A percentile compares a stretch with the other conserved stretches of the same genome.
Evolutionary conservation across 2,797 vertebrate species (phyloP).

Genomic region (Nannoperca obscura): DNA sequence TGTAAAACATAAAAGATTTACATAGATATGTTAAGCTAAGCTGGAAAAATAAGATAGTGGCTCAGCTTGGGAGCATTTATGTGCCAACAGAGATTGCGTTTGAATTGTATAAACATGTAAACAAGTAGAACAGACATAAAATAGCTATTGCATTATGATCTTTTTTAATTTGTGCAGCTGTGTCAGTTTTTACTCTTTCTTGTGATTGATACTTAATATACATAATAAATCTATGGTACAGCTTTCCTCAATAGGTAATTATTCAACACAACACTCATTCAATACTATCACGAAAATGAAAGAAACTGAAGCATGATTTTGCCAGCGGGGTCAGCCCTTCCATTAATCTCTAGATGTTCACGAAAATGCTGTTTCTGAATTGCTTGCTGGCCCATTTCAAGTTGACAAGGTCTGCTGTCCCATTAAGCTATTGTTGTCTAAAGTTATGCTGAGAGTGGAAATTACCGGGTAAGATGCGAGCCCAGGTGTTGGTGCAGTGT

Average conservation of each 20-base stretch:
- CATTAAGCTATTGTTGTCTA: slow-evolving; percentile 40
- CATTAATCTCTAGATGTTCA: slow-evolving; percentile 33
- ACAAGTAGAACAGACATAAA: not conserved
- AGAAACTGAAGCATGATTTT: slow-evolving; percentile 8
- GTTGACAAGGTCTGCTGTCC: slow-evolving; percentile 43
- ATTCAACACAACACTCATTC: slow-evolving; percentile 5
- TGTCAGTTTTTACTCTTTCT: not conserved
- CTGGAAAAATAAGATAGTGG: not conserved
- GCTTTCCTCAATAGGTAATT: not conserved
- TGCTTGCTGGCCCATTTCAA: slow-evolving; percentile 37
- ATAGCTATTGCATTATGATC: not conserved
- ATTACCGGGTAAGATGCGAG: slow-evolving; percentile 26
- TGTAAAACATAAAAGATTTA: slow-evolving; percentile 37
- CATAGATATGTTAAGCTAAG: slow-evolving; percentile 4
- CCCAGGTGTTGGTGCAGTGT: slow-evolving; percentile 22
- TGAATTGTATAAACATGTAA: not conserved
- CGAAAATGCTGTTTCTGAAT: slow-evolving; percentile 35
- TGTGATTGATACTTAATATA: not conserved
- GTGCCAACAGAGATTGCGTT: not conserved
- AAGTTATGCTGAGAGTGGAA: slow-evolving; percentile 34
- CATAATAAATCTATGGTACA: not conserved
- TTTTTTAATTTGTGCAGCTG: not conserved
- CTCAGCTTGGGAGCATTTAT: not conserved
- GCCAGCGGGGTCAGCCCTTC: slow-evolving; percentile 30
- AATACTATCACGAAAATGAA: slow-evolving; percentile 18